These are phyloP conservation scores for Gymnoscelis rufifasciata DNA, from an alignment of 2,888 invertebrate species.

Conservation along the genomic window DNA sequence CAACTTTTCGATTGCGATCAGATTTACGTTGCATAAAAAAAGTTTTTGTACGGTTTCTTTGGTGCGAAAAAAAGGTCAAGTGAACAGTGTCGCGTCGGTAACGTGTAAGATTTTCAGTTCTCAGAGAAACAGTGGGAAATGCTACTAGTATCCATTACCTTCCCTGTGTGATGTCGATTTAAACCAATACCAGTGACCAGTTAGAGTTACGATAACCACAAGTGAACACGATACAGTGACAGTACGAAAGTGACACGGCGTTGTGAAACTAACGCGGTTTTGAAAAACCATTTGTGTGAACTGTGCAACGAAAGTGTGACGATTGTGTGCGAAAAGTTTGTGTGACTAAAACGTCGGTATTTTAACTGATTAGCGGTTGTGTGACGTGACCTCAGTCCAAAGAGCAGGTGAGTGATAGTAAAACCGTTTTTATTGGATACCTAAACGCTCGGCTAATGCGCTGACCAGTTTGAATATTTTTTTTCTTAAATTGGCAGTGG, in stretches of 20 bases:
- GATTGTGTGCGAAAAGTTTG: constrained; percentile 30
- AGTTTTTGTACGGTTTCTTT: constrained; percentile 49
- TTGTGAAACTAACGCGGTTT: constrained; percentile 68
- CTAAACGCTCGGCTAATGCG: constrained; percentile 1
- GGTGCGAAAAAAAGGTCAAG: constrained; percentile 39
- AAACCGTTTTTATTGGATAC: constrained; percentile 28
- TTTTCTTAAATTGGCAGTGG: too few species aligned
- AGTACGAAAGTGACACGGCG: constrained; percentile 68
- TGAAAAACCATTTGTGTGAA: constrained; percentile 57
- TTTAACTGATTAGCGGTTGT: constrained; percentile 11
- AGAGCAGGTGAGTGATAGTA: constrained; percentile 37
- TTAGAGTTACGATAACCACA: constrained; percentile 73
- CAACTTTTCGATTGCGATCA: constrained; percentile 39
- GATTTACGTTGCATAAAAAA: constrained; percentile 21
- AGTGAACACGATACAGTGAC: constrained; percentile 68
- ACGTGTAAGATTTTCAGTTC: constrained; percentile 65
- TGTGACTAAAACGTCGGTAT: constrained; percentile 17
- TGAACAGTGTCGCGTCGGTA: constrained; percentile 42
- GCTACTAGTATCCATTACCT: constrained; percentile 66
- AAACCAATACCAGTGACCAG: constrained; percentile 59
- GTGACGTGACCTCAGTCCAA: constrained; percentile 21
- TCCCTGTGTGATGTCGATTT: constrained; percentile 67
- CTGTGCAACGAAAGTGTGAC: constrained; percentile 45
- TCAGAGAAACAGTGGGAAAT: constrained; percentile 61
- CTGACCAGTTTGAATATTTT: constrained; percentile 22